These are phyloP conservation scores for Leistus spinibarbis DNA, from an alignment of 2,888 invertebrate genomes.

Conservation along the genomic window DNA sequence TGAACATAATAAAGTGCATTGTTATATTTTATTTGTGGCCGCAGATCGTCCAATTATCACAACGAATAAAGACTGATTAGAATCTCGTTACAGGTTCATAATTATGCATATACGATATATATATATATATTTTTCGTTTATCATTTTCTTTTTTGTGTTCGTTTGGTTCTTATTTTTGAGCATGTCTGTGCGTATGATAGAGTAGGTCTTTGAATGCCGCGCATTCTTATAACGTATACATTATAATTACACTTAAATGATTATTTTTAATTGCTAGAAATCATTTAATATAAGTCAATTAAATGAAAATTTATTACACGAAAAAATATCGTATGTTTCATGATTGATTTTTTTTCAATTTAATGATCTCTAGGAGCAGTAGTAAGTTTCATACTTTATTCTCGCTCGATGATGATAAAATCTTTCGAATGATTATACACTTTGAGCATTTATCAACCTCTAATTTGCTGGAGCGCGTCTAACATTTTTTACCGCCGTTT, in stretches of 20 bases:
- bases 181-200: constrained; percentile 6
- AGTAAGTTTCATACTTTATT: neutral
- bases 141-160: neutral
- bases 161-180: neutral
- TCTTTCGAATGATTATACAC: neutral
- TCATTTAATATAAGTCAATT: constrained; percentile 40
- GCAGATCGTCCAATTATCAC: constrained; percentile 26
- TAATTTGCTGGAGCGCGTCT: neutral
- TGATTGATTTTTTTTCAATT: constrained; percentile 4
- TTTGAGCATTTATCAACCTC: neutral
- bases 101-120: constrained; percentile 27
- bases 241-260: constrained; percentile 34
- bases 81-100: constrained; percentile 26
- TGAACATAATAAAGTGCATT: constrained; percentile 28
- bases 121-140: constrained; percentile 13
- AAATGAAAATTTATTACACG: constrained; percentile 38
- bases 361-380: neutral
- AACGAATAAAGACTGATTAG: constrained; percentile 24
- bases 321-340: constrained; percentile 5
- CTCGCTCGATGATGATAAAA: neutral
- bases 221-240: constrained; percentile 6
- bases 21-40: constrained; percentile 20
- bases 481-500: neutral
- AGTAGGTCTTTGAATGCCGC: constrained; percentile 2
- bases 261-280: constrained; percentile 40